phyloP scores from a whole-genome alignment of 2,888 invertebrate genomes.

The Acleris laterana region DNA sequence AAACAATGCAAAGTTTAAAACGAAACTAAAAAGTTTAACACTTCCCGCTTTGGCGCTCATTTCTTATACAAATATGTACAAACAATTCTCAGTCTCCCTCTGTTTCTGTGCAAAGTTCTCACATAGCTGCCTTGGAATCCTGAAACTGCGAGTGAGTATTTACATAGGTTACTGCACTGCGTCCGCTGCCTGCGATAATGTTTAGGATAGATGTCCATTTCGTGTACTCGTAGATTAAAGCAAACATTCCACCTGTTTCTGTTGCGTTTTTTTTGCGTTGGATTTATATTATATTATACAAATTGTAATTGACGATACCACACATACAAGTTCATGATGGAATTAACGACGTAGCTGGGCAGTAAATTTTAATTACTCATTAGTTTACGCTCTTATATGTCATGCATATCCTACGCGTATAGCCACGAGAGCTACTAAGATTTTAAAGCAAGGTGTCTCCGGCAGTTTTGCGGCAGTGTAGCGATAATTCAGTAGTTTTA shows the following conservation, averaged over 20 bases:
- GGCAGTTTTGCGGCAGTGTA: conserved; percentile 44
- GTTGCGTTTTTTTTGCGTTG: not conserved
- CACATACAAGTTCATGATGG: too few species aligned
- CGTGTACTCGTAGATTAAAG: conserved; percentile 17
- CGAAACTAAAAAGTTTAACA: conserved; percentile 58
- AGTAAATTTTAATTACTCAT: too few species aligned
- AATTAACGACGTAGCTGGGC: too few species aligned
- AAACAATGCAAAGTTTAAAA: conserved; percentile 43
- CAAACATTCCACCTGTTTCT: conserved; percentile 1
- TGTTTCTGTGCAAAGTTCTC: conserved; percentile 68
- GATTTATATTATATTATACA: too few species aligned
- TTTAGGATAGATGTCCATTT: conserved; percentile 36
- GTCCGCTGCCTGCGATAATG: conserved; percentile 43
- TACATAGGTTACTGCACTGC: conserved; percentile 69
- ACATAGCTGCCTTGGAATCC: conserved; percentile 70
- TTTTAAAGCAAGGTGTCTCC: conserved; percentile 32
- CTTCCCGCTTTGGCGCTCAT: conserved; percentile 68
- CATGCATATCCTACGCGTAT: conserved; percentile 11
- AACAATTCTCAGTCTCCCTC: conserved; percentile 66
- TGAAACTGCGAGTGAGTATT: conserved; percentile 68
- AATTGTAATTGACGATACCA: too few species aligned
- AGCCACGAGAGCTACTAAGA: conserved; percentile 33
- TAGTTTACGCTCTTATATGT: not conserved
- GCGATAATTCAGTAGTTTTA: conserved; percentile 66
- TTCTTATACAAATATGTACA: conserved; percentile 77